phyloP scores from a whole-genome alignment of 2,888 invertebrate genomes.

The Pegoplata infirma region DNA sequence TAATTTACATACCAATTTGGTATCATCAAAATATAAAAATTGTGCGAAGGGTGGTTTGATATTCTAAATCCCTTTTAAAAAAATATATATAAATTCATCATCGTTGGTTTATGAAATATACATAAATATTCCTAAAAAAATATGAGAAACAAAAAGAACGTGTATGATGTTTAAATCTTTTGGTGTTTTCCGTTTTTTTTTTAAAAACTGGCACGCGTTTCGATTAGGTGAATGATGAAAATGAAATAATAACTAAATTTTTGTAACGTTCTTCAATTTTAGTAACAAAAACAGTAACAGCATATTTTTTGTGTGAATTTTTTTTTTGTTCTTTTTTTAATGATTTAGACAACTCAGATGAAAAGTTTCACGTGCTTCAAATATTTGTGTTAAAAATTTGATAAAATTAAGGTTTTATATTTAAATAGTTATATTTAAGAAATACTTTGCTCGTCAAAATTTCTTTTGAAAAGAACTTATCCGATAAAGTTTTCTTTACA shows the following conservation, averaged over 20 bases:
- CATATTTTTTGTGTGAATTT: not conserved
- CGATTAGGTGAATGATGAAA: conserved; percentile 35
- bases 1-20: conserved; percentile 53
- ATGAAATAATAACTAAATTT: conserved; percentile 16
- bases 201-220: conserved; percentile 22
- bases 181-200: not conserved
- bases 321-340: not conserved
- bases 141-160: not conserved
- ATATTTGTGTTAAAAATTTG: not conserved
- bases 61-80: not conserved
- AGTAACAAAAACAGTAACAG: too few species aligned
- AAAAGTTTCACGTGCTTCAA: conserved; percentile 4
- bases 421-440: too few species aligned
- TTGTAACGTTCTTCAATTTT: not conserved
- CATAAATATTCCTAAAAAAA: not conserved
- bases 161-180: not conserved
- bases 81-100: not conserved
- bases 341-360: conserved; percentile 14
- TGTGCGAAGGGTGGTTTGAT: not conserved
- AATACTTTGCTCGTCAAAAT: too few species aligned
- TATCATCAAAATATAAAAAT: conserved; percentile 6
- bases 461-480: too few species aligned
- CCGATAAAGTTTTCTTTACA: too few species aligned
- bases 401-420: too few species aligned
- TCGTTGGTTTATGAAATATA: conserved; percentile 1